Evolutionary conservation across 2,113 vertebrate genomes (phyloP).

Genomic region (Rhea americana): DNA sequence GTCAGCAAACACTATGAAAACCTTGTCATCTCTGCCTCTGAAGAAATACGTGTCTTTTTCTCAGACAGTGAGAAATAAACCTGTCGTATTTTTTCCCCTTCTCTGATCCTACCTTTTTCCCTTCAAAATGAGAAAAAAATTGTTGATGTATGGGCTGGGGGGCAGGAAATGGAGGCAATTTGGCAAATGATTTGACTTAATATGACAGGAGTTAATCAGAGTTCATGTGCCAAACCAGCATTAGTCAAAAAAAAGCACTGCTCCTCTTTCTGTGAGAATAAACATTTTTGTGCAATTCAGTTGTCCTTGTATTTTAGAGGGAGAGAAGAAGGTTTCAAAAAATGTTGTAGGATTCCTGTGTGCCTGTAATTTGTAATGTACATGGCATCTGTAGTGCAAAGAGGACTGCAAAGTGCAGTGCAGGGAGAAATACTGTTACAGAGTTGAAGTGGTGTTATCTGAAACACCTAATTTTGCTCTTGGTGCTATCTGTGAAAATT

Average conservation of each 20-base stretch:
- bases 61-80: background rate
- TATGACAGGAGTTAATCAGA: constrained; percentile 3
- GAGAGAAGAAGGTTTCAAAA: background rate
- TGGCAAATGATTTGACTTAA: background rate
- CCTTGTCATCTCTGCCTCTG: background rate
- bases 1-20: constrained; percentile 32
- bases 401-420: background rate
- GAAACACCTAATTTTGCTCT: background rate
- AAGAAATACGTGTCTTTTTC: background rate
- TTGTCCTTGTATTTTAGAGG: background rate
- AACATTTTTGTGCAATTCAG: constrained; percentile 23
- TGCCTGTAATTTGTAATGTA: background rate
- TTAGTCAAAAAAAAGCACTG: constrained; percentile 5
- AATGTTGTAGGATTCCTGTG: background rate
- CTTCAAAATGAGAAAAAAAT: background rate
- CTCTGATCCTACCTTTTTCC: background rate
- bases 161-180: background rate
- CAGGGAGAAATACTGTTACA: background rate
- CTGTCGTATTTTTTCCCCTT: background rate
- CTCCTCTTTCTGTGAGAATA: constrained; percentile 16
- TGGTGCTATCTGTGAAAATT: background rate
- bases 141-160: background rate
- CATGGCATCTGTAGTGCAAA: background rate
- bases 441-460: background rate
- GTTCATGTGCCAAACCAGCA: background rate